A percentile compares a stretch with the other conserved stretches of the same genome.
These are phyloP conservation scores for Drosophila meridiana DNA, from an alignment of 2,888 invertebrate species.

Conservation along the genomic window DNA sequence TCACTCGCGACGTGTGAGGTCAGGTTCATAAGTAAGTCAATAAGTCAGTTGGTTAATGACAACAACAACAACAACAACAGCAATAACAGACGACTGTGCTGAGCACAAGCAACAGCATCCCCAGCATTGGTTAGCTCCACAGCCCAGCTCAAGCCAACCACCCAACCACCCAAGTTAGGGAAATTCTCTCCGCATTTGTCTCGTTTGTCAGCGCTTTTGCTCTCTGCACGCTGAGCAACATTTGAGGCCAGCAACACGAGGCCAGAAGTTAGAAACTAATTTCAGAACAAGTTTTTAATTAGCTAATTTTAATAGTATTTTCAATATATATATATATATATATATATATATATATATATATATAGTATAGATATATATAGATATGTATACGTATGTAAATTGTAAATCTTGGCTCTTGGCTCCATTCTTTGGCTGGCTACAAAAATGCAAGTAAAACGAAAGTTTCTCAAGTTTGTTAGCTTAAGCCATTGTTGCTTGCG, in stretches of 20 bases:
- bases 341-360: background rate
- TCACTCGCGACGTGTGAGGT: conserved; percentile 66
- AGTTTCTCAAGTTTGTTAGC: conserved; percentile 2
- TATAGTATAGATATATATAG: background rate
- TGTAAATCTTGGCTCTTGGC: background rate
- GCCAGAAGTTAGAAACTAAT: background rate
- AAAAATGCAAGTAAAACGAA: background rate
- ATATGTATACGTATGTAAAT: background rate
- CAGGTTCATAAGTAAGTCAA: conserved; percentile 81
- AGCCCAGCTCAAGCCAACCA: background rate
- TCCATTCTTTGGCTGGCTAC: background rate
- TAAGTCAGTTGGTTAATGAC: conserved; percentile 76
- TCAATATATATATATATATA: background rate
- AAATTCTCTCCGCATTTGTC: conserved; percentile 59
- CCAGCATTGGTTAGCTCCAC: conserved; percentile 3
- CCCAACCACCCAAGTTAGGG: conserved; percentile 26
- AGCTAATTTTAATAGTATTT: background rate
- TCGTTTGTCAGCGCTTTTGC: conserved; percentile 44
- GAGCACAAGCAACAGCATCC: conserved; percentile 27
- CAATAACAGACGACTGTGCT: conserved; percentile 17
- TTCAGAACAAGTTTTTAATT: background rate
- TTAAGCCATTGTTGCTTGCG: background rate
- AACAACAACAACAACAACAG: conserved; percentile 47
- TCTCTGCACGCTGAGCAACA: conserved; percentile 41
- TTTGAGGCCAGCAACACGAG: conserved; percentile 42